Base-by-base conservation (phyloP, 2,113 vertebrate species). In the Platysternon megacephalum region DNA sequence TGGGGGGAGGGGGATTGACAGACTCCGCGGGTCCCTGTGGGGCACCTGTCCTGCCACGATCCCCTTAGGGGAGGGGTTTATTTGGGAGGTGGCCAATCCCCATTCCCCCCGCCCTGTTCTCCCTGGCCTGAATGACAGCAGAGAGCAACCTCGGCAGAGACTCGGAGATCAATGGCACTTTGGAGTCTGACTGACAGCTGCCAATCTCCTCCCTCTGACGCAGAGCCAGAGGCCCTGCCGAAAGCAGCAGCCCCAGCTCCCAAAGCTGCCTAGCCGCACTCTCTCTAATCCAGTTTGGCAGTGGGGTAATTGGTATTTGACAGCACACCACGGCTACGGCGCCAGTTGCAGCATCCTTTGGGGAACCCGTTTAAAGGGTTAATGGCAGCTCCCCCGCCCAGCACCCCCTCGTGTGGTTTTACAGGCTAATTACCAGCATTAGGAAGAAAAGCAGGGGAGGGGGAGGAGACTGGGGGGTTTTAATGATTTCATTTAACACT, bases 401-500 rank as follows among this genome's bases (percentile, higher is more conserved):
- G 79, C 88, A 53, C 91, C 80, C 74, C 90, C 86, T 92, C 87
- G 93, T 44, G 89, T 94, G 82, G 85, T 42, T 97, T 89, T 87
- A 84, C 86, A 74, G 85, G 93, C 94, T 97, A 95, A 96, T 97
- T 96, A 93, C 88, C 65, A 86, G 94, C 86, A 88, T 78, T 80
- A 82, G 3, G 85, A 87, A 32, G 86, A 87, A 86, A 85, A 93
- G 83, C 87, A 87, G 29, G 4, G 76, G 82, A 79, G 78, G 79
- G 92, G 78, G 89, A 82, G 85, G 53, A 78, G 72, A 89, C 94
- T 2, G 83, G 90, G 90, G 85, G 90, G 51, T 89, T 93, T 91
- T 89, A 96, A 97, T 96, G 82, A 97, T 91, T 96, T 94, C 94
- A 85, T 96, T 97, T 95, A 95, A 90, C 94, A 96, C 93, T 94